A percentile compares a stretch with the other conserved stretches of the same genome.
Conservation (phyloP, 2,113 vertebrate species). For the Xiphophorus maculatus region DNA sequence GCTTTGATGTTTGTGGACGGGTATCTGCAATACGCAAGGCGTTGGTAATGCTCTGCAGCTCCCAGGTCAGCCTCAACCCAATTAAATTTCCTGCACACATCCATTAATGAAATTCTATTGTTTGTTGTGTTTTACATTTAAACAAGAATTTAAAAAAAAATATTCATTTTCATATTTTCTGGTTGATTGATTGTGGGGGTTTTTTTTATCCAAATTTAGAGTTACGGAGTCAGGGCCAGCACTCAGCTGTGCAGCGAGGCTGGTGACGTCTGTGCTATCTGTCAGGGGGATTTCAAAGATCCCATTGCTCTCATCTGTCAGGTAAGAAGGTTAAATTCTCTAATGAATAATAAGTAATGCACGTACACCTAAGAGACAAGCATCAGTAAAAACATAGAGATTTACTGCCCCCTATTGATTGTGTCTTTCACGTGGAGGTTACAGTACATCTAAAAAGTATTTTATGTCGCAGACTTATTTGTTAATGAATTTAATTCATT, state of each 20-base stretch:
- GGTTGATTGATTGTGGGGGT: neutral
- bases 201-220: slow-evolving; percentile 73
- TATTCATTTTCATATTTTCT: neutral
- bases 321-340: slow-evolving; percentile 74
- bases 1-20: slow-evolving; percentile 93
- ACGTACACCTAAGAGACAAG: neutral
- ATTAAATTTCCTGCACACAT: neutral
- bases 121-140: neutral
- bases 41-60: slow-evolving; percentile 86
- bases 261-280: slow-evolving; percentile 94
- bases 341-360: neutral
- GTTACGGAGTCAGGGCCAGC: slow-evolving; percentile 90
- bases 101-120: neutral
- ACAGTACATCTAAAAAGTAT: too few relatives aligned
- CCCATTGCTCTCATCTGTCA: slow-evolving; percentile 93
- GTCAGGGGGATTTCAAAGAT: slow-evolving; percentile 94
- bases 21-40: slow-evolving; percentile 91
- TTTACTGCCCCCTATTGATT: slow-evolving; percentile 16
- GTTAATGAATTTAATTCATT: too few relatives aligned
- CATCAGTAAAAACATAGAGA: neutral
- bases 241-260: slow-evolving; percentile 95
- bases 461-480: too few relatives aligned
- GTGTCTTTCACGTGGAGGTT: neutral
- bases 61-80: slow-evolving; percentile 83
- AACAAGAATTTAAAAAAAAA: neutral